Conservation (phyloP, 2,888 invertebrate species). For the Incurvaria masculella region DNA sequence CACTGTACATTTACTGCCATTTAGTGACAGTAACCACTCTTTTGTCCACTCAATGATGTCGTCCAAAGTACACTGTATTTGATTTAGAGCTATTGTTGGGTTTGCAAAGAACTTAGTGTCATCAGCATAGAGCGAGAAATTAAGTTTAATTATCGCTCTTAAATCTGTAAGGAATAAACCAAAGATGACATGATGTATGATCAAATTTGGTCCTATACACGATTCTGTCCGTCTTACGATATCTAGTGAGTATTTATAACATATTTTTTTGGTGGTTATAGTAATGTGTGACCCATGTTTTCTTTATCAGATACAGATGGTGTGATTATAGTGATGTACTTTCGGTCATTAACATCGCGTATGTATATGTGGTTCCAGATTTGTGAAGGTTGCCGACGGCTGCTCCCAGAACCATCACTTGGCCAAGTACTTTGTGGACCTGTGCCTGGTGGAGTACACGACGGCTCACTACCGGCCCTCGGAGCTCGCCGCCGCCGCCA, state of each 20-base stretch:
- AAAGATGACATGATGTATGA: too few species aligned
- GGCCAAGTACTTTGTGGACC: constrained; percentile 90
- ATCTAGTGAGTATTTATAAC: not conserved
- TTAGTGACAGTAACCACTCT: too few species aligned
- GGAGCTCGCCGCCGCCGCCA: constrained; percentile 75
- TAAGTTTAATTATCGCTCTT: too few species aligned
- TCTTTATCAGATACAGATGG: constrained; percentile 1
- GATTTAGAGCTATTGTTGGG: too few species aligned
- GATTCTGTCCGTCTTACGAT: too few species aligned
- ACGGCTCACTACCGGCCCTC: constrained; percentile 80
- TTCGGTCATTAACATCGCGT: constrained; percentile 1
- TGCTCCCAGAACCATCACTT: constrained; percentile 65
- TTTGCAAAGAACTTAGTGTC: too few species aligned
- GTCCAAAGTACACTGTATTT: too few species aligned
- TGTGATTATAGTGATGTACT: constrained; percentile 5
- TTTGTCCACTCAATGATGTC: too few species aligned
- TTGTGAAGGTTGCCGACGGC: constrained; percentile 60
- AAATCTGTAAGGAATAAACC: too few species aligned
- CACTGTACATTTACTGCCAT: too few species aligned
- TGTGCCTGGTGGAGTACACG: constrained; percentile 76
- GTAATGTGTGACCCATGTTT: not conserved
- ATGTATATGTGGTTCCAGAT: constrained; percentile 47
- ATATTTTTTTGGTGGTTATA: not conserved
- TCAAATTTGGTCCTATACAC: too few species aligned
- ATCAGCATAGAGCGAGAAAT: too few species aligned